These are phyloP conservation scores for Aphelocoma californica DNA, from an alignment of 2,797 vertebrate genomes.

Conservation along the genomic window DNA sequence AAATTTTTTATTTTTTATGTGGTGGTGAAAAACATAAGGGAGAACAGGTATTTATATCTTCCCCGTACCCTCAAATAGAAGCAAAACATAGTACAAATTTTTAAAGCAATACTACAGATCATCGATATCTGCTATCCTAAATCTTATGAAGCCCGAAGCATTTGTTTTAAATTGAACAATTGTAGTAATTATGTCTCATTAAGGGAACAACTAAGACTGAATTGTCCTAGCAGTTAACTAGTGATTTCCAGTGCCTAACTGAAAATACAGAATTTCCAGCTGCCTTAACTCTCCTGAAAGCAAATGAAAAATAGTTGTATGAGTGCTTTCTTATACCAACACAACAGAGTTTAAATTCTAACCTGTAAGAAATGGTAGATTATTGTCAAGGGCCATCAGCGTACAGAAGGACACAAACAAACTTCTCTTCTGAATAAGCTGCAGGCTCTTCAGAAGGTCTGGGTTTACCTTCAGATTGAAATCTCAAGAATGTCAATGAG, in stretches of 20 bases:
- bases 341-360: neutral
- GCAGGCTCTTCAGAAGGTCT: neutral
- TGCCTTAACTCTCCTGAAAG: neutral
- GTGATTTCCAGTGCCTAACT: neutral
- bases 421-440: neutral
- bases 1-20: neutral
- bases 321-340: neutral
- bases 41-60: neutral
- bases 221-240: neutral
- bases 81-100: neutral
- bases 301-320: neutral
- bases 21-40: neutral
- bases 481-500: neutral
- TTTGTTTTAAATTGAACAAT: neutral
- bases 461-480: neutral
- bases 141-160: neutral
- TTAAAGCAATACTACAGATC: neutral
- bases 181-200: neutral
- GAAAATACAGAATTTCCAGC: neutral
- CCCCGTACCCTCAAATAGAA: neutral
- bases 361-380: neutral
- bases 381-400: neutral
- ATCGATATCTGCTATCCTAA: neutral
- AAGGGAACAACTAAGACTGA: neutral
- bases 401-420: neutral